These are phyloP conservation scores for Pasiphila rectangulata DNA, from an alignment of 2,888 invertebrate species.

Conservation along the genomic window DNA sequence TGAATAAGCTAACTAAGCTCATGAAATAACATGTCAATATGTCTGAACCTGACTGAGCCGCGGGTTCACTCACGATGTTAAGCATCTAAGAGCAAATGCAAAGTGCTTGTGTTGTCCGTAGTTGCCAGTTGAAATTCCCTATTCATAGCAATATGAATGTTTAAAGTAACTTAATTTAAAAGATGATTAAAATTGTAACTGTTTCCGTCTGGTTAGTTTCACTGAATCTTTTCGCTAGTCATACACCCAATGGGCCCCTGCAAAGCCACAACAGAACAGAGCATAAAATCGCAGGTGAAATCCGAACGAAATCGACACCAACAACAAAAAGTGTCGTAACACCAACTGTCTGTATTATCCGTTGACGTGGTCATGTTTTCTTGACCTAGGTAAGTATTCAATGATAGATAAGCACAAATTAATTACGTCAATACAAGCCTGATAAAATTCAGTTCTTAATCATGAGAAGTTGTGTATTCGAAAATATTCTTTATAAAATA, in stretches of 20 bases:
- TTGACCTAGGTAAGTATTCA: constrained; percentile 43
- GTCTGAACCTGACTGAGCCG: too few relatives aligned
- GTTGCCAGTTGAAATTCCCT: too few relatives aligned
- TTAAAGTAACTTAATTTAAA: background rate
- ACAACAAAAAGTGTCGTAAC: constrained; percentile 35
- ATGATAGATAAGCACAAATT: constrained; percentile 25
- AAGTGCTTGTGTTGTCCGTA: too few relatives aligned
- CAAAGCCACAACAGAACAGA: constrained; percentile 5
- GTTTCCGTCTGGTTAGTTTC: too few relatives aligned
- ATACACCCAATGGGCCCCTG: background rate
- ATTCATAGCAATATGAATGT: too few relatives aligned
- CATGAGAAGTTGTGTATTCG: background rate
- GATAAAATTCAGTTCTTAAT: constrained; percentile 4
- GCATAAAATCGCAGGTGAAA: constrained; percentile 27
- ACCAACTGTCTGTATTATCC: constrained; percentile 33
- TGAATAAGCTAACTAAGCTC: too few relatives aligned
- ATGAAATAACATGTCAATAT: too few relatives aligned
- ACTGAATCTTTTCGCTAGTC: too few relatives aligned
- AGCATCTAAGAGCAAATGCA: too few relatives aligned
- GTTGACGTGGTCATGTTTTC: constrained; percentile 45
- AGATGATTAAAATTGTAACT: too few relatives aligned
- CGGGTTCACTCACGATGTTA: too few relatives aligned
- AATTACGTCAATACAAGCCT: constrained; percentile 18
- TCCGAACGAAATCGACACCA: constrained; percentile 28
- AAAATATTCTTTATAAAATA: too few relatives aligned